Base-by-base conservation (phyloP, 2,888 invertebrate species). In the Perdita meconis region DNA sequence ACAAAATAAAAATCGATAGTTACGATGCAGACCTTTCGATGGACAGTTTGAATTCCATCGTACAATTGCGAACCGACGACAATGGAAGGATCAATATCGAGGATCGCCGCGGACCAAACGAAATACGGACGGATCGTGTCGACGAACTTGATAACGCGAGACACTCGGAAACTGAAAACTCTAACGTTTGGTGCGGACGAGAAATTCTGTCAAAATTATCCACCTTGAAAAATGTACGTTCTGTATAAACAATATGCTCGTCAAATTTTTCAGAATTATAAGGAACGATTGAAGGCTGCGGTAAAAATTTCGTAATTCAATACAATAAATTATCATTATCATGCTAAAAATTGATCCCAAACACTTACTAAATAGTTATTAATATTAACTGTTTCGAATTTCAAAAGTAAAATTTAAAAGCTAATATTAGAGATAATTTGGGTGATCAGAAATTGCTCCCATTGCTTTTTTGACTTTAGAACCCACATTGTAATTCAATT, bases 1-100 rank as follows among this genome's bases (percentile, higher is more conserved):
- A 86, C 26, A 89, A 89, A 64, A 60, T 83, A 3, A 89, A 90
- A 75, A 13, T 82, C 8, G 90, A 90, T 44, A 89, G 79, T 81
- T 91, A 90, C 72, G 91, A 91, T 50, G 90, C 90, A 1, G 91
- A 92, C 69, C 76, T 90, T 2, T 91, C 91, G 1, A 91, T 91
- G 91, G 91, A 92, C 47, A 91, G 90, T 68, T 74, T 92, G 2
- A 91, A 90, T 66, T 92, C 90, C 2, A 80, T 94, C 34, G 88
- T 94, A 78, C 94, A 93, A 26, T 91, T 93, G 89, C 93, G 95
- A 87, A 93, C 93, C 24, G 95, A 94, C 80, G 94, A 94, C 50
- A 90, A 94, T 55, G 93, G 93, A 5, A 93, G 93, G 87, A 93
- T 94, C 81, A 93, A 93, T 83, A 89, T 92, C 13, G 83, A 85